Evolutionary conservation across 2,113 vertebrate genomes (phyloP).

Genomic region (Thermophis baileyi): DNA sequence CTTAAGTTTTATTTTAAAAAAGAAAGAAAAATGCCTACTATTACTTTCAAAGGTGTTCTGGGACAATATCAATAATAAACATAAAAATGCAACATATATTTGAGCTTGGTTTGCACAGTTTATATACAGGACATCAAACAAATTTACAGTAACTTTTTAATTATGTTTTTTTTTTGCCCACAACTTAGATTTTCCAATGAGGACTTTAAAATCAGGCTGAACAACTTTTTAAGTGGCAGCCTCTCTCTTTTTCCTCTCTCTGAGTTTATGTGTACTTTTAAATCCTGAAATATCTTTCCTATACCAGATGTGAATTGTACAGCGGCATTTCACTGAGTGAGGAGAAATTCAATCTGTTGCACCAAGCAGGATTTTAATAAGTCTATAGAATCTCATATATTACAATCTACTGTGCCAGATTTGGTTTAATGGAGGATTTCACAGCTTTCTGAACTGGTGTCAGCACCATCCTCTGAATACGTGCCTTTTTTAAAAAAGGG

Average conservation of each 20-base stretch:
- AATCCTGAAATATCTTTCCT: neutral
- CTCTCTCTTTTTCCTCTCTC: neutral
- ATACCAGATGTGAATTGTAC: neutral
- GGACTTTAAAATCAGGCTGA: neutral
- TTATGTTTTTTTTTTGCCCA: slow-evolving; percentile 36
- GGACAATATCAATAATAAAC: neutral
- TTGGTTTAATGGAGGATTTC: slow-evolving; percentile 6
- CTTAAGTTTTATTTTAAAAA: slow-evolving; percentile 9
- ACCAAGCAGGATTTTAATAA: slow-evolving; percentile 7
- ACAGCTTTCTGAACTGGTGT: neutral
- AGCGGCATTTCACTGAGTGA: neutral
- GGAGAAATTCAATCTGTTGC: slow-evolving; percentile 21
- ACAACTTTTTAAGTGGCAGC: neutral
- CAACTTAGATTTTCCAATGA: neutral
- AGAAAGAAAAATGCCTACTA: neutral
- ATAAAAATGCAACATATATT: neutral
- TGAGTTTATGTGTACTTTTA: neutral
- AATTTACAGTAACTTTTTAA: slow-evolving; percentile 17
- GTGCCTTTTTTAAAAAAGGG: neutral
- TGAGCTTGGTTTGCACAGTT: slow-evolving; percentile 16
- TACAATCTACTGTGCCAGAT: neutral
- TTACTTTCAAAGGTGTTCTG: neutral
- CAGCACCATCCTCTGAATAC: neutral
- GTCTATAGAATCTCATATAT: neutral
- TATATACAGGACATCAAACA: slow-evolving; percentile 34